Percentiles rank a stretch among this genome's conserved stretches.
These are phyloP conservation scores for Pemphredon lugubris DNA, from an alignment of 2,888 invertebrate species.

Conservation along the genomic window DNA sequence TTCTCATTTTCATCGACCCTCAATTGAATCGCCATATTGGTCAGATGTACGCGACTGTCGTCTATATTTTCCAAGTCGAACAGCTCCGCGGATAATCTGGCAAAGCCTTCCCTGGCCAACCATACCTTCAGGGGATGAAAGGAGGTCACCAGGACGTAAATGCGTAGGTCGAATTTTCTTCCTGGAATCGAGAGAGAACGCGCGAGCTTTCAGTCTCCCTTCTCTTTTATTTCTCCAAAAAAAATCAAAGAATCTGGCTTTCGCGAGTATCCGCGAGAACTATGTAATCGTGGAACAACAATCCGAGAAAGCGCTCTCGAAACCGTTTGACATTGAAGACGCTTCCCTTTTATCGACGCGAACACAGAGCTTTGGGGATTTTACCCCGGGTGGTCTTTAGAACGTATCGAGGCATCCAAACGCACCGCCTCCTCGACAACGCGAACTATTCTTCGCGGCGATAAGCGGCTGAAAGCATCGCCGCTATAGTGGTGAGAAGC, in stretches of 20 bases:
- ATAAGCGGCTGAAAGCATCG: slow-evolving; percentile 30
- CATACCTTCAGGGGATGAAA: slow-evolving; percentile 81
- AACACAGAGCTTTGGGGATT: slow-evolving; percentile 21
- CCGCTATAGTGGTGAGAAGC: background rate
- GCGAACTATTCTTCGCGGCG: slow-evolving; percentile 30
- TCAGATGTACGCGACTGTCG: slow-evolving; percentile 84
- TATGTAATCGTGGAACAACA: background rate
- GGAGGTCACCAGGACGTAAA: slow-evolving; percentile 84
- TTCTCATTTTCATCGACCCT: slow-evolving; percentile 44
- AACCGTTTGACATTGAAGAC: slow-evolving; percentile 35
- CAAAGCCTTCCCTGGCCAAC: slow-evolving; percentile 85
- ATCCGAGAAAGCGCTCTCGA: slow-evolving; percentile 33
- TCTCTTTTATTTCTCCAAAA: background rate
- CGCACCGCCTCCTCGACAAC: slow-evolving; percentile 21
- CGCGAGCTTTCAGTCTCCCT: slow-evolving; percentile 7
- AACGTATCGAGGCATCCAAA: slow-evolving; percentile 16
- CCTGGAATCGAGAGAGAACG: slow-evolving; percentile 78
- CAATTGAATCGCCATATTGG: slow-evolving; percentile 83
- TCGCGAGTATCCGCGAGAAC: slow-evolving; percentile 4
- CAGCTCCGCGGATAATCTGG: slow-evolving; percentile 83
- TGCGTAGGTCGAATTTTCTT: slow-evolving; percentile 84
- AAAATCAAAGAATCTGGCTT: background rate
- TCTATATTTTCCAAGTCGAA: slow-evolving; percentile 83
- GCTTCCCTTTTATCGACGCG: slow-evolving; percentile 8
- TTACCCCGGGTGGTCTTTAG: slow-evolving; percentile 1